phyloP scores from a whole-genome alignment of 2,888 invertebrate species.

The Brachyptera risi region DNA sequence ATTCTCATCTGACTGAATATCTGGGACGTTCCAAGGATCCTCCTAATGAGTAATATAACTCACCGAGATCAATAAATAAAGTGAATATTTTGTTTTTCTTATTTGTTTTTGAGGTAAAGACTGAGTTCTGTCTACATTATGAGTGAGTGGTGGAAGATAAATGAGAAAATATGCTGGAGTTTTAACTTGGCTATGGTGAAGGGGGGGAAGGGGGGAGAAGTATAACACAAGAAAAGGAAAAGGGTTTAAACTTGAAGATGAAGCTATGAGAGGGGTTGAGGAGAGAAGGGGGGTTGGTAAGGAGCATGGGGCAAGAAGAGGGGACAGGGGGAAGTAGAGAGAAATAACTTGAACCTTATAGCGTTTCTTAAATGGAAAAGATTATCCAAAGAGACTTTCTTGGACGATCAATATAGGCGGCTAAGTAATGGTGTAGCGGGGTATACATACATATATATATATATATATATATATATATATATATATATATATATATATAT shows the following conservation, averaged over 20 bases:
- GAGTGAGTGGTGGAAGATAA: conserved; percentile 20
- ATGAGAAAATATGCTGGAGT: conserved; percentile 20
- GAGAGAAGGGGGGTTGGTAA: conserved; percentile 7
- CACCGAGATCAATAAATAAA: conserved; percentile 7
- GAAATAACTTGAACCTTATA: conserved; percentile 25
- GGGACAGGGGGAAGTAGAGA: conserved; percentile 19
- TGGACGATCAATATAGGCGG: conserved; percentile 19
- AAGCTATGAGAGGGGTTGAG: conserved; percentile 18
- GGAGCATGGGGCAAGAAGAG: conserved; percentile 3
- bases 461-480: too few species aligned
- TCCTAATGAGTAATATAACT: conserved; percentile 18
- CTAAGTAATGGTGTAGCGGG: conserved; percentile 20
- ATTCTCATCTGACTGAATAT: not conserved
- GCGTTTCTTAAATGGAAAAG: conserved; percentile 33
- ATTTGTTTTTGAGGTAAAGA: conserved; percentile 11
- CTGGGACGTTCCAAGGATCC: not conserved
- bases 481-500: too few species aligned
- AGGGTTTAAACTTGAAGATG: conserved; percentile 30
- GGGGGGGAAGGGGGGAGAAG: too few species aligned
- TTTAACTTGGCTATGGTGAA: conserved; percentile 21
- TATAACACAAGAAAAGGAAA: conserved; percentile 26
- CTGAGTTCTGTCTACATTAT: conserved; percentile 2
- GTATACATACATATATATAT: too few species aligned
- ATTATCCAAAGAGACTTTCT: conserved; percentile 30
- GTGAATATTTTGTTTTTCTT: conserved; percentile 17